Conservation (phyloP, 2,113 vertebrate species). For the Eidolon helvum region DNA sequence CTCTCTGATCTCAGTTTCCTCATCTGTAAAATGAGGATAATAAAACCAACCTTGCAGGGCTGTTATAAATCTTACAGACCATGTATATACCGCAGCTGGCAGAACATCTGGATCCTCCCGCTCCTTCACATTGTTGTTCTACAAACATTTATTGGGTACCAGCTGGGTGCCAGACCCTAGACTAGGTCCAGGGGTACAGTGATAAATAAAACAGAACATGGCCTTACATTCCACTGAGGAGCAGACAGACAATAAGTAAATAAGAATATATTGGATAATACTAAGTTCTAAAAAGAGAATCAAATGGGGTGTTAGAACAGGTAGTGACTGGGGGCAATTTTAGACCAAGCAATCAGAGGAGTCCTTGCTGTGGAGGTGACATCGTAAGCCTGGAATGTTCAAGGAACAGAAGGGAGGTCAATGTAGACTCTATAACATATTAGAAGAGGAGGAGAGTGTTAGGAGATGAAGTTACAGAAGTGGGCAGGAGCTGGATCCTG, state of each 20-base stretch:
- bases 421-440: neutral
- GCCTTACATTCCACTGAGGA: neutral
- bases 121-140: neutral
- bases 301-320: neutral
- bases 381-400: neutral
- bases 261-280: neutral
- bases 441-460: neutral
- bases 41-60: neutral
- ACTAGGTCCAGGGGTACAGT: too few relatives aligned
- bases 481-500: neutral
- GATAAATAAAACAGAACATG: neutral
- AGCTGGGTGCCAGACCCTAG: neutral
- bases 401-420: neutral
- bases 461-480: neutral
- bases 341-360: neutral
- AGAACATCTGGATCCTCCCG: neutral
- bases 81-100: neutral
- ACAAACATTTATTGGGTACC: neutral
- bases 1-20: neutral
- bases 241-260: neutral
- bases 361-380: neutral
- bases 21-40: neutral
- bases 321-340: neutral
- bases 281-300: neutral
- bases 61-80: neutral